Conservation (phyloP, 2,113 vertebrate species). For the Cairina moschata region DNA sequence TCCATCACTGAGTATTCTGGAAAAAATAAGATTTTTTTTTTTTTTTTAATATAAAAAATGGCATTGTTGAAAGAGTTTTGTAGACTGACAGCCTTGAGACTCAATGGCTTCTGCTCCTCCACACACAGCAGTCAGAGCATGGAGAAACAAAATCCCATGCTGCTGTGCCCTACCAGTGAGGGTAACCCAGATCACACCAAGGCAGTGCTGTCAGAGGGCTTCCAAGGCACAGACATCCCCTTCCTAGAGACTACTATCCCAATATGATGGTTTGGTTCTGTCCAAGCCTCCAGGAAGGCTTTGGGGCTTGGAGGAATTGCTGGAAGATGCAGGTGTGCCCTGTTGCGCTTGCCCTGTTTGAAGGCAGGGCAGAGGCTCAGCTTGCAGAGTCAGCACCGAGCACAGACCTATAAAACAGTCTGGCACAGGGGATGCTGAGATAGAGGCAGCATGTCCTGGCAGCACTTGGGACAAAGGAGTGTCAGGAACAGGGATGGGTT, state of each 20-base stretch:
- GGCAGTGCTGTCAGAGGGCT: neutral
- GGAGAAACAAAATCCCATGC: neutral
- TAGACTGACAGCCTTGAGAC: neutral
- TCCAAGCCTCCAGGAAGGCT: neutral
- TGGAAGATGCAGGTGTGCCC: neutral
- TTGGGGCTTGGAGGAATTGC: neutral
- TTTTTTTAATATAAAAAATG: neutral
- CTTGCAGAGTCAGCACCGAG: neutral
- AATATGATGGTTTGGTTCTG: neutral
- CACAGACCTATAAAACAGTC: neutral
- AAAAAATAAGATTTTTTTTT: constrained; percentile 22
- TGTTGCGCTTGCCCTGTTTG: neutral
- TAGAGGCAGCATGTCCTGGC: neutral
- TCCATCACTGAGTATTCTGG: constrained; percentile 40
- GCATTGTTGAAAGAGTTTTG: constrained; percentile 20
- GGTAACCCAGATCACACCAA: neutral
- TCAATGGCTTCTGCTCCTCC: neutral
- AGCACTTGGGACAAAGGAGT: neutral
- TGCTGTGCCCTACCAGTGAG: neutral
- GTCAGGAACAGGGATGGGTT: neutral
- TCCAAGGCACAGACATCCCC: neutral
- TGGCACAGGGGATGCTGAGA: neutral
- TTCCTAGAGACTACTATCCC: neutral
- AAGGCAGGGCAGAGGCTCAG: neutral
- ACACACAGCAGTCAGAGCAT: neutral